Conservation (phyloP, 2,888 invertebrate species). For the Byasa hedistus region DNA sequence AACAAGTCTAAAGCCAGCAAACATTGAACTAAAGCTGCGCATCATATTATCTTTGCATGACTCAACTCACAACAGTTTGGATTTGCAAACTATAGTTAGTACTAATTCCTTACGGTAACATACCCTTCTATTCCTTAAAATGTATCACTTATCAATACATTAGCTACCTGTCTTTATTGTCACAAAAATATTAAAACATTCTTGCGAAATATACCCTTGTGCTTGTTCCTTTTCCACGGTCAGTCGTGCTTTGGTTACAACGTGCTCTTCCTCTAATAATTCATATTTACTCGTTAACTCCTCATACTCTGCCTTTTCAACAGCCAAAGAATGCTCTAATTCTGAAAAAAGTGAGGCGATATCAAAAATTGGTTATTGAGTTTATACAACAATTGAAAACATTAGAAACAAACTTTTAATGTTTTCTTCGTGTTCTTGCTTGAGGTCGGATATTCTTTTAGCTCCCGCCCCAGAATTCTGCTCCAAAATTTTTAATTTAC, state of each 20-base stretch:
- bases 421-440: constrained; percentile 83
- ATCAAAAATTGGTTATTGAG: not conserved
- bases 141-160: too few species aligned
- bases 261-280: constrained; percentile 90
- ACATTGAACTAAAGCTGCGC: not conserved
- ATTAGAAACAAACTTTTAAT: constrained; percentile 81
- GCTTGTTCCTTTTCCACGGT: constrained; percentile 90
- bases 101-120: not conserved
- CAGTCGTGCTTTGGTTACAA: constrained; percentile 89
- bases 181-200: not conserved
- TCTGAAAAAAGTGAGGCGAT: constrained; percentile 65
- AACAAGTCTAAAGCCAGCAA: constrained; percentile 5
- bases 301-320: constrained; percentile 86
- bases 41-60: too few species aligned
- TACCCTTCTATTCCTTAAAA: not conserved
- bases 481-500: constrained; percentile 84
- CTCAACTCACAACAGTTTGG: too few species aligned
- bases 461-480: constrained; percentile 81
- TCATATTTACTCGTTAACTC: constrained; percentile 91
- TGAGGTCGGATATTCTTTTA: constrained; percentile 83
- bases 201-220: constrained; percentile 76
- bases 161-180: not conserved
- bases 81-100: too few species aligned
- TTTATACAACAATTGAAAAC: not conserved
- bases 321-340: constrained; percentile 83